Evolutionary conservation across 2,797 vertebrate genomes (phyloP).

Genomic region (Brachymystax lenok): DNA sequence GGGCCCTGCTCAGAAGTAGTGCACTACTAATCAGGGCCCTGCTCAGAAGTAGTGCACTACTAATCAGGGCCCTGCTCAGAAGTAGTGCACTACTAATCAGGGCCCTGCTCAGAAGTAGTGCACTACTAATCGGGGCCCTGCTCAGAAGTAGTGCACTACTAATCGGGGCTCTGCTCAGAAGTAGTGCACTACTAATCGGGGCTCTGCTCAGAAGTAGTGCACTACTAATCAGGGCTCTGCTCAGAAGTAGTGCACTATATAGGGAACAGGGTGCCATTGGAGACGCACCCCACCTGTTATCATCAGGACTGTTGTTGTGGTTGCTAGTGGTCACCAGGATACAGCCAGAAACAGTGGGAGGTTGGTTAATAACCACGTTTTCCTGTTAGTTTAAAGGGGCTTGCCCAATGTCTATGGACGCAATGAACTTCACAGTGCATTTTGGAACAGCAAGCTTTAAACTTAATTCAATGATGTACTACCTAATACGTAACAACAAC

Average conservation of each 20-base stretch:
- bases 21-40: too few species aligned
- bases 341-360: constrained; percentile 21
- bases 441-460: neutral
- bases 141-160: too few species aligned
- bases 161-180: too few species aligned
- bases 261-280: neutral
- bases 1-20: too few species aligned
- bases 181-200: too few species aligned
- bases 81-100: too few species aligned
- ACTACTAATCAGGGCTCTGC: neutral
- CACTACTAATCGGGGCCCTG: too few species aligned
- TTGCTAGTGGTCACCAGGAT: constrained; percentile 35
- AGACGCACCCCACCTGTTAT: constrained; percentile 53
- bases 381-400: neutral
- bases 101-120: too few species aligned
- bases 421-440: neutral
- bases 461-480: neutral
- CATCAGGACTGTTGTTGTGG: constrained; percentile 52
- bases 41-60: too few species aligned
- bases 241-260: neutral
- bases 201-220: too few species aligned
- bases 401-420: constrained; percentile 20
- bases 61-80: too few species aligned
- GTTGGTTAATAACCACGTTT: neutral
- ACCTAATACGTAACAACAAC: neutral